phyloP scores from a whole-genome alignment of 2,797 vertebrate species.

The Enteromius afrohamiltoni region DNA sequence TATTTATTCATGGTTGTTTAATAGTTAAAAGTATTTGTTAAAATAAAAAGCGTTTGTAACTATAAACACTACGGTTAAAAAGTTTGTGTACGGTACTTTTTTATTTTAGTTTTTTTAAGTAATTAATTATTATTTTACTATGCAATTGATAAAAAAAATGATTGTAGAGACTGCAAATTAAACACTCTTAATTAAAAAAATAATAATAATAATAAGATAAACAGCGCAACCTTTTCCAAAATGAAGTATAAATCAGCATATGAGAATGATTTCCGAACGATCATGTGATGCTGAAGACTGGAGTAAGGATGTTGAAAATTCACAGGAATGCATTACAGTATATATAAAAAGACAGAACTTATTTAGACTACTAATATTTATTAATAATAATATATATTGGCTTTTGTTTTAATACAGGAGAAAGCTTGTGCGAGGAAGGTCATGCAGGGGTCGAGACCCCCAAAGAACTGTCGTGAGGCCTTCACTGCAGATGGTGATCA shows the following conservation, averaged over 20 bases:
- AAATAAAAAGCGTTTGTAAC: too few species aligned
- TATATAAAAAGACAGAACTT: not conserved
- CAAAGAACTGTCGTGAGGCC: constrained; percentile 72
- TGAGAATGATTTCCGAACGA: not conserved
- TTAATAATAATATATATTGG: too few species aligned
- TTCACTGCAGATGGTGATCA: constrained; percentile 77
- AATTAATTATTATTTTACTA: too few species aligned
- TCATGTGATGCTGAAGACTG: not conserved
- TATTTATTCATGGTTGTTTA: not conserved
- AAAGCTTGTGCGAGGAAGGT: constrained; percentile 61
- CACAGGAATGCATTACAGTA: not conserved
- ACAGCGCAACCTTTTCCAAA: not conserved
- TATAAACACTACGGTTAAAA: too few species aligned
- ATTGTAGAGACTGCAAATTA: too few species aligned
- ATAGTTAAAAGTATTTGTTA: not conserved
- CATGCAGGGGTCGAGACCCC: constrained; percentile 70
- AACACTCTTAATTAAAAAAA: too few species aligned
- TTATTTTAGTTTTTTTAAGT: too few species aligned
- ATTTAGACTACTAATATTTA: not conserved
- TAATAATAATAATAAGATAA: not conserved
- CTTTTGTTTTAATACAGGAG: constrained; percentile 47
- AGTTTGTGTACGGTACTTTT: too few species aligned
- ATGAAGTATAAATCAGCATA: not conserved
- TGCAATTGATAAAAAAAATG: too few species aligned
- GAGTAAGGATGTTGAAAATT: not conserved